These are phyloP conservation scores for Aythya fuligula DNA, from an alignment of 2,797 vertebrate genomes.

Conservation along the genomic window DNA sequence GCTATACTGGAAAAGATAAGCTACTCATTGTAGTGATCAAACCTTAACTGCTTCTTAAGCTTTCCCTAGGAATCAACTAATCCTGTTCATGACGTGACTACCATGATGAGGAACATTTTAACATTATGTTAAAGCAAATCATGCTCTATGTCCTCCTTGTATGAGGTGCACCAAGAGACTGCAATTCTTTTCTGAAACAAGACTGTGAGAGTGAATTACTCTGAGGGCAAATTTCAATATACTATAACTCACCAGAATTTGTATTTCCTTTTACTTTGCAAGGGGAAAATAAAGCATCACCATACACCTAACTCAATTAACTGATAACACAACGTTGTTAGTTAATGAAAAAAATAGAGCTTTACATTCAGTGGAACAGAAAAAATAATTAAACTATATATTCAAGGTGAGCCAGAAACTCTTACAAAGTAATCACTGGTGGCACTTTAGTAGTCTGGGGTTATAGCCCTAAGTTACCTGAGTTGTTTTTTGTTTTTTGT, in stretches of 20 bases:
- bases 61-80: not conserved
- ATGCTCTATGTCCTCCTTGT: not conserved
- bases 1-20: not conserved
- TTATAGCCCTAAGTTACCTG: not conserved
- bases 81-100: not conserved
- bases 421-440: not conserved
- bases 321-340: not conserved
- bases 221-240: not conserved
- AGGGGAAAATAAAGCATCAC: not conserved
- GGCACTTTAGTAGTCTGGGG: not conserved
- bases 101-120: not conserved
- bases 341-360: not conserved
- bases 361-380: not conserved
- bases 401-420: not conserved
- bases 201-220: not conserved
- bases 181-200: not conserved
- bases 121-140: not conserved
- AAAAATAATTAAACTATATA: not conserved
- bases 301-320: not conserved
- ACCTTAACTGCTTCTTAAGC: not conserved
- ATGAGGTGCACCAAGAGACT: not conserved
- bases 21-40: not conserved
- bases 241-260: not conserved
- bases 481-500: not conserved
- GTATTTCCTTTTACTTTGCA: not conserved